These are phyloP conservation scores for Tanytarsus gracilentus DNA, from an alignment of 2,888 invertebrate species.

Conservation along the genomic window DNA sequence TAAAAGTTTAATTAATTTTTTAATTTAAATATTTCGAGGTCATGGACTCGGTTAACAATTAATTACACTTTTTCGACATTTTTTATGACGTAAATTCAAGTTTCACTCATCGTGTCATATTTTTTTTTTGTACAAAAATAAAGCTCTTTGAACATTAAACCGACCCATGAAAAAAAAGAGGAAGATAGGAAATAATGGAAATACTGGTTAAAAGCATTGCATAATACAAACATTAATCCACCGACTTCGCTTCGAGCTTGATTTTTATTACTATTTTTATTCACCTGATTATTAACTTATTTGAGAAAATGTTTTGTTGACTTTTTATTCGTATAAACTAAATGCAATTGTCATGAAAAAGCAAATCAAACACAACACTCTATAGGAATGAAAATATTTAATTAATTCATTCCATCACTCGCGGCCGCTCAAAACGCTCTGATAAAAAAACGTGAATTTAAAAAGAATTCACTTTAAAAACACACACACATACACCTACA, in stretches of 20 bases:
- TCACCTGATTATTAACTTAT: constrained; percentile 7
- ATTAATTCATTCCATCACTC: background rate
- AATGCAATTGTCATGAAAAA: constrained; percentile 8
- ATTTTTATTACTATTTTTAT: too few relatives aligned
- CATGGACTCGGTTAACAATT: too few relatives aligned
- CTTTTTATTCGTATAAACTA: background rate
- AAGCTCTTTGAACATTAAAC: background rate
- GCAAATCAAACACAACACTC: background rate
- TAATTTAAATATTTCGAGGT: too few relatives aligned
- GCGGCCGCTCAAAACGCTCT: too few relatives aligned
- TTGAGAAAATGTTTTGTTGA: background rate
- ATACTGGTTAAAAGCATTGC: too few relatives aligned
- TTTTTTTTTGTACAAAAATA: background rate
- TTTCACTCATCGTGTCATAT: background rate
- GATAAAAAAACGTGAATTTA: background rate
- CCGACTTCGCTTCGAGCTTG: too few relatives aligned
- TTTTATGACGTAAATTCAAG: background rate
- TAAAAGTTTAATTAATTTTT: too few relatives aligned
- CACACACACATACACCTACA: too few relatives aligned
- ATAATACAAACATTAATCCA: too few relatives aligned
- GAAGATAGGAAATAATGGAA: background rate
- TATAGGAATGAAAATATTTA: background rate
- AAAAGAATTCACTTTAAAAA: too few relatives aligned
- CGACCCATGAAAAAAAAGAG: background rate
- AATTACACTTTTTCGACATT: too few relatives aligned